Evolutionary conservation across 2,888 invertebrate species (phyloP), one percentile per base, ranked within the genome.

Genomic region (Drosophila tanythrix): DNA sequence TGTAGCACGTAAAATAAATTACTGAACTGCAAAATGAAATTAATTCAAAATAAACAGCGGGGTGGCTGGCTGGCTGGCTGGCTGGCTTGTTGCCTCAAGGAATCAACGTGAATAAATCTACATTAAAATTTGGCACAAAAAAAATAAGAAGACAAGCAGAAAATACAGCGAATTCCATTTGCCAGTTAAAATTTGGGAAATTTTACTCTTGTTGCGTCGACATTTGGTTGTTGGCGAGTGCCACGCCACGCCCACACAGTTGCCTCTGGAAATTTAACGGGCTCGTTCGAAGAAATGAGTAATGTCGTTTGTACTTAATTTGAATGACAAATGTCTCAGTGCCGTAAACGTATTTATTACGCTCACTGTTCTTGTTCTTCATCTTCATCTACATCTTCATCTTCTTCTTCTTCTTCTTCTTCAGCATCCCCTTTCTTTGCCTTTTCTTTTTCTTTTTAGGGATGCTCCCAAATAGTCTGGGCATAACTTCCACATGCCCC

Each of bases 271-370:
- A 60, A 60, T 65, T 61, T 59, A 77, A 69, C 50, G 38, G 29
- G 46, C 52, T 57, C 70, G 40, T 61, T 78, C 25, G 50, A 62
- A 70, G 66, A 67, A 80, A 84, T 85, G 80, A 85, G 72, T 88
- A 82, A 88, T 85, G 85, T 79, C 76, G 85, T 70, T 85, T 81
- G 74, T 88, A 82, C 81, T 85, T 88, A 85, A 88, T 85, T 85
- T 85, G 79, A 82, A 88, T 85, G 84, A 85, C 82, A 88, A 85
- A 85, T 85, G 84, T 75, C 81, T 64, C 61, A 64, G 66, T 67
- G 81, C 76, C 74, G 76, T 76, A 76, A 88, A 79, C 83, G 74
- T 74, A 88, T 88, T 84, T 85, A 76, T 84, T 84, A 84, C 70
- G 60, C 77, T 74, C 60, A 60, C 57, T 74, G 64, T 81, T 74